Conservation (phyloP, 2,888 invertebrate genomes). For the Microctonus hyperodae region DNA sequence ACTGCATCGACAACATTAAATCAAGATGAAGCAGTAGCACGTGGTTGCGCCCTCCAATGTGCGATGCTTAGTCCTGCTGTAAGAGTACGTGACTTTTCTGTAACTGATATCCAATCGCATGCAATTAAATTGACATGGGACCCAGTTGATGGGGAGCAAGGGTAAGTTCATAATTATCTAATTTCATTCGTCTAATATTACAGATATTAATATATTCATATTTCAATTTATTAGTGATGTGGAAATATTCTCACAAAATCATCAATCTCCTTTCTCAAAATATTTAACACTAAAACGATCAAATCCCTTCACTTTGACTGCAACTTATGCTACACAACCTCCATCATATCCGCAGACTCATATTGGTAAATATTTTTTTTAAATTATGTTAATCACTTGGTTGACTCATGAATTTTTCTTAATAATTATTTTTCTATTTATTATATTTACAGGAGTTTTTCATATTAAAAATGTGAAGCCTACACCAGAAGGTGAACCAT, state of each 20-base stretch:
- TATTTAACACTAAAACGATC: conserved; percentile 91
- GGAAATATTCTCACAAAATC: conserved; percentile 91
- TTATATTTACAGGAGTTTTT: conserved; percentile 70
- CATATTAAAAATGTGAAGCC: conserved; percentile 84
- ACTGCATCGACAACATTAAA: conserved; percentile 94
- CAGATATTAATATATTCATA: background rate
- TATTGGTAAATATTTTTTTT: conserved; percentile 71
- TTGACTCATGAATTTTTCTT: background rate
- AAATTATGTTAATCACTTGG: conserved; percentile 3
- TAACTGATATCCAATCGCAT: conserved; percentile 92
- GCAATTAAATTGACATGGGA: conserved; percentile 87
- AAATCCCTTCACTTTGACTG: conserved; percentile 86
- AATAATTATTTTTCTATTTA: too few relatives aligned
- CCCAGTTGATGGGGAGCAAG: conserved; percentile 69
- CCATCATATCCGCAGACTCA: conserved; percentile 76
- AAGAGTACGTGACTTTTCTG: conserved; percentile 93
- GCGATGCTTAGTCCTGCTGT: conserved; percentile 98
- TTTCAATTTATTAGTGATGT: conserved; percentile 71
- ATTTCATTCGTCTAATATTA: background rate
- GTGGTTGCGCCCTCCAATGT: conserved; percentile 96
- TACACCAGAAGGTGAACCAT: conserved; percentile 86
- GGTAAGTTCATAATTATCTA: conserved; percentile 58
- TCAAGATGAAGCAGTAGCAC: conserved; percentile 96
- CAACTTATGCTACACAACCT: conserved; percentile 79
- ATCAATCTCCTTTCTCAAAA: conserved; percentile 91